Evolutionary conservation across 2,888 invertebrate genomes (phyloP).

Genomic region (Drosophila barbarae): DNA sequence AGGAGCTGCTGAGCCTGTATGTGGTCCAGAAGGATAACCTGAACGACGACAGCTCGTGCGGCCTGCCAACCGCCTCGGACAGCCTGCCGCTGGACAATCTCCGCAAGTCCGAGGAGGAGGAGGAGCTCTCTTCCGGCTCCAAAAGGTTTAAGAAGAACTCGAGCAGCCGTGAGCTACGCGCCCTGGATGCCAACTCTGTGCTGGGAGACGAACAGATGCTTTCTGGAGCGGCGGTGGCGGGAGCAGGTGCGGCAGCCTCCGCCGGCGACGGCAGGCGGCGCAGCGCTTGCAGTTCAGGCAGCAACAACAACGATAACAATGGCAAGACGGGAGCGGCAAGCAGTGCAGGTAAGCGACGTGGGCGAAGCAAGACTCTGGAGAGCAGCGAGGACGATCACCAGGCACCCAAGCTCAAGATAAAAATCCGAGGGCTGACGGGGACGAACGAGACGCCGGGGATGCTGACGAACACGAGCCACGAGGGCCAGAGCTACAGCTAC

Average conservation of each 20-base stretch:
- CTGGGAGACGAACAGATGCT: slow-evolving; percentile 79
- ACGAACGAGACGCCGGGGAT: slow-evolving; percentile 43
- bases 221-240: slow-evolving; percentile 29
- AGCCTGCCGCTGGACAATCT: slow-evolving; percentile 81
- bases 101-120: slow-evolving; percentile 93
- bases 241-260: slow-evolving; percentile 56
- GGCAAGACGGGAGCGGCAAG: slow-evolving; percentile 73
- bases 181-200: slow-evolving; percentile 83
- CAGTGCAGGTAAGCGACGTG: slow-evolving; percentile 77
- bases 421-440: slow-evolving; percentile 80
- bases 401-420: slow-evolving; percentile 86
- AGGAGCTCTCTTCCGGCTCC: slow-evolving; percentile 82
- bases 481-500: slow-evolving; percentile 64
- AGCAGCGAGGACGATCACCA: slow-evolving; percentile 78
- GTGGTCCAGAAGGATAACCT: slow-evolving; percentile 91
- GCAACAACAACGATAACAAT: slow-evolving; percentile 64
- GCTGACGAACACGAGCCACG: slow-evolving; percentile 22
- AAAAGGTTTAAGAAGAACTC: slow-evolving; percentile 82
- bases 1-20: slow-evolving; percentile 90
- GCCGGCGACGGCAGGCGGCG: slow-evolving; percentile 80
- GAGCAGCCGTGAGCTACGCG: slow-evolving; percentile 82
- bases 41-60: slow-evolving; percentile 86
- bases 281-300: slow-evolving; percentile 80
- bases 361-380: slow-evolving; percentile 78
- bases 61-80: slow-evolving; percentile 80